Evolutionary conservation across 2,888 invertebrate species (phyloP).

Genomic region (Hartigia nigra): DNA sequence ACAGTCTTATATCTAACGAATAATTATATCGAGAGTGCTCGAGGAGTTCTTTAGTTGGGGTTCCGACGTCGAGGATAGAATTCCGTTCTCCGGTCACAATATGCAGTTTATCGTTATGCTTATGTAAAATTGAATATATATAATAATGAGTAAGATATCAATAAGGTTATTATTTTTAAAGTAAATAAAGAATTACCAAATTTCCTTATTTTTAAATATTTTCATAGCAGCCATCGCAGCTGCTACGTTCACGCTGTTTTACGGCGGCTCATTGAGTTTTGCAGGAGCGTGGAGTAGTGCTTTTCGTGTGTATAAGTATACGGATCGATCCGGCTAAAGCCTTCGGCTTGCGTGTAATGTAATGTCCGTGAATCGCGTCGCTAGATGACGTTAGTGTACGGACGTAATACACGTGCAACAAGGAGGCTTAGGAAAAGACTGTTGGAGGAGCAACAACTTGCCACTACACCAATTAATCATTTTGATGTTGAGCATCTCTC

Average conservation of each 20-base stretch:
- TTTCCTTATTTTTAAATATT: background rate
- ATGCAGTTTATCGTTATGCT: background rate
- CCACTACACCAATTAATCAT: constrained; percentile 41
- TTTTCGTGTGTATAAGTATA: background rate
- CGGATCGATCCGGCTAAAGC: background rate
- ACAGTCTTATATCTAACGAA: no score
- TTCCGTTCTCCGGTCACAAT: no score
- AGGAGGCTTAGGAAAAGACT: constrained; percentile 13
- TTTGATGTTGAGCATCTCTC: constrained; percentile 40
- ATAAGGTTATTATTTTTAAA: background rate
- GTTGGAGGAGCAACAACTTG: constrained; percentile 13
- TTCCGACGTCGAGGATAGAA: no score
- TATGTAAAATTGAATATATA: background rate
- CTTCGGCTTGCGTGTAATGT: background rate
- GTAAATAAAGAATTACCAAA: background rate
- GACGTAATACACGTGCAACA: constrained; percentile 8
- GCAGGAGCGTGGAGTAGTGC: background rate
- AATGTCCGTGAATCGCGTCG: background rate
- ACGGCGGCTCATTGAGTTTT: background rate
- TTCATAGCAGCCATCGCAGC: background rate
- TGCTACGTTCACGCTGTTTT: background rate
- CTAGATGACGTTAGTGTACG: background rate
- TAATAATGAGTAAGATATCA: background rate
- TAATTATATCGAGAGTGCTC: no score
- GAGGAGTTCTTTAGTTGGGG: no score